A percentile compares a stretch with the other conserved stretches of the same genome.
These are phyloP conservation scores for Laspeyria flexula DNA, from an alignment of 2,888 invertebrate genomes.

Conservation along the genomic window DNA sequence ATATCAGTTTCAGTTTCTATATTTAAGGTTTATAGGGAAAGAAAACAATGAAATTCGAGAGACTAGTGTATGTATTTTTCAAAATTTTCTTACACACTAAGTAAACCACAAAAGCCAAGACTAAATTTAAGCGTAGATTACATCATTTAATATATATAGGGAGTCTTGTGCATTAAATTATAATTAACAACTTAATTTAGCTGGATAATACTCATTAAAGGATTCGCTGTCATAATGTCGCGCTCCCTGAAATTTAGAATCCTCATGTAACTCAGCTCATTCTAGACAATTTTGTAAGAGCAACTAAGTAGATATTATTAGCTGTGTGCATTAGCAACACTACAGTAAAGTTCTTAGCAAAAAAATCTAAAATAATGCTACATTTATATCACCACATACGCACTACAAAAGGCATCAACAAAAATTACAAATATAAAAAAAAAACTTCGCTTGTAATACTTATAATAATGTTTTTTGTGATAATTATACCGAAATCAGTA, in stretches of 20 bases:
- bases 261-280: neutral
- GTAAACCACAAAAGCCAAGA: conserved; percentile 48
- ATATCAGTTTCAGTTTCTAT: too few relatives aligned
- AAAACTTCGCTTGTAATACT: conserved; percentile 26
- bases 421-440: conserved; percentile 34
- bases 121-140: conserved; percentile 42
- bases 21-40: conserved; percentile 10
- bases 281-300: neutral
- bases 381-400: neutral
- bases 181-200: conserved; percentile 33
- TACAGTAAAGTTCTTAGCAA: neutral
- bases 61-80: conserved; percentile 63
- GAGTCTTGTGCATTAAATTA: conserved; percentile 49
- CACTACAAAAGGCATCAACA: conserved; percentile 17
- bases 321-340: too few relatives aligned
- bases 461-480: conserved; percentile 40
- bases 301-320: neutral
- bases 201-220: conserved; percentile 27
- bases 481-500: conserved; percentile 38
- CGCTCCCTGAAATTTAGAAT: conserved; percentile 12
- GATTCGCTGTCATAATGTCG: conserved; percentile 23
- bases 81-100: conserved; percentile 48
- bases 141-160: conserved; percentile 26
- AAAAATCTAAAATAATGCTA: neutral
- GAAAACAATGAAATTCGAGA: conserved; percentile 32